Base-by-base conservation (phyloP, 30 jellyfish, hydroid and myxozoan species). In the Turritopsis dohrnii region DNA sequence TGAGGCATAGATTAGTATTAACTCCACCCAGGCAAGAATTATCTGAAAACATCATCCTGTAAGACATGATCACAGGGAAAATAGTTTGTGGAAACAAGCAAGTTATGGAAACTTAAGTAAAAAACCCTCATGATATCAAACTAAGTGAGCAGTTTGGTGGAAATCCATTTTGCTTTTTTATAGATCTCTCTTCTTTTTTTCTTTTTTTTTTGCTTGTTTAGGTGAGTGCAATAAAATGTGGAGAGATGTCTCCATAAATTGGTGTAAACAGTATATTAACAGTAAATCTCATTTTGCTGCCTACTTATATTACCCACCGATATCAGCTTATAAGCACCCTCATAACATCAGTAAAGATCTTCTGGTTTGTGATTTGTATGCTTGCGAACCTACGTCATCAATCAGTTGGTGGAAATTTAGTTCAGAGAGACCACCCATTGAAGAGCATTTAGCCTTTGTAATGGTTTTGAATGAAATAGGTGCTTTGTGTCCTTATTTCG, bases 381-480 rank as follows among this genome's bases (percentile, higher is more conserved):
- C 90, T 25, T 27, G 60, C 29, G 86, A 87, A 21, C 81, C 77
- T 65, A 29, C 66, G 60, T 21, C 72, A 4, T 21, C 25, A 27
- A 22, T 54, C 71, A 79, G 28, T 52, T 82, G 85, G 85, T 65
- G 89, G 87, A 66, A 82, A 19, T 30, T 81, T 13, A 75, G 84
- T 65, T 75, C 74, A 29, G 65, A 29, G 20, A 80, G 86, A 18
- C 97, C 97, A 16, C 84, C 91, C n/a, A 84, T 92, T 65, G 97
- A 92, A 22, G 53, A 83, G 13, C 83, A 80, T 74, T 52, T 92
- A 66, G 91, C 89, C 23, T 87, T 79, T 74, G 84, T 83, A 91
- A 87, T 92, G 97, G 22, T 92, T 26, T 76, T 84, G 52, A 89
- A 82, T 1, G 72, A 71, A 25, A 52, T 91, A 88, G 97, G 96